Evolutionary conservation across 1,140 invertebrate species (phyloP), one percentile per base, ranked within the genome.

Genomic region (Drosophila carrolli): DNA sequence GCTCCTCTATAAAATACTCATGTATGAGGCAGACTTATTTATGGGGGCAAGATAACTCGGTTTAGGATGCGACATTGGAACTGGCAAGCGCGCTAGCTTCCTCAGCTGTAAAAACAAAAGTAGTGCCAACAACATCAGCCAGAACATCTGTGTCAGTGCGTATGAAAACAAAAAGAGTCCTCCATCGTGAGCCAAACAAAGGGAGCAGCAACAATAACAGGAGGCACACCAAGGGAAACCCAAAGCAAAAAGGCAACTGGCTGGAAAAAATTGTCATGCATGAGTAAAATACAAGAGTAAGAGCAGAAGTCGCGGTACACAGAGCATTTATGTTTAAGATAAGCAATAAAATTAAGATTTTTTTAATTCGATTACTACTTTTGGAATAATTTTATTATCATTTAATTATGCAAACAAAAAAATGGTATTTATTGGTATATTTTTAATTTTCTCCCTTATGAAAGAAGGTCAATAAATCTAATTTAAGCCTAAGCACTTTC

Each of bases 241-340:
- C 35, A 59, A 61, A 59, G 60, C 61, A 48, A 59, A 77, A 54
- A 60, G 29, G 35, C 62, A 86, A 88, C 83, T 86, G 68, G 62
- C 55, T 88, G 82, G 74, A 88, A 86, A 86, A 86, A 86, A 88
- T 73, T 88, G 65, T 73, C 66, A 79, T 88, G 71, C 83, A 88
- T 88, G 83, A 83, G 79, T 83, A 76, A 83, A 86, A 86, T 86
- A 86, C 83, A 82, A 82, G 74, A 77, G 27, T 11, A 44, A 56
- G 59, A 74, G 48, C 48, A 58, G 19, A 53, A 40, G 23, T 35
- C n/a, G 35, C 10, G 1, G 23, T 56, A 32, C 55, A 43, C 1
- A 7, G 11, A 32, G 8, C 8, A 32, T 23, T 4, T 23, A 23
- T 19, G 19, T 19, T 19, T 19, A 19, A 19, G 19, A 19, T 4